phyloP scores from a whole-genome alignment of 37 sponge, comb jelly and placozoan species.

The Eunapius fragilis region DNA sequence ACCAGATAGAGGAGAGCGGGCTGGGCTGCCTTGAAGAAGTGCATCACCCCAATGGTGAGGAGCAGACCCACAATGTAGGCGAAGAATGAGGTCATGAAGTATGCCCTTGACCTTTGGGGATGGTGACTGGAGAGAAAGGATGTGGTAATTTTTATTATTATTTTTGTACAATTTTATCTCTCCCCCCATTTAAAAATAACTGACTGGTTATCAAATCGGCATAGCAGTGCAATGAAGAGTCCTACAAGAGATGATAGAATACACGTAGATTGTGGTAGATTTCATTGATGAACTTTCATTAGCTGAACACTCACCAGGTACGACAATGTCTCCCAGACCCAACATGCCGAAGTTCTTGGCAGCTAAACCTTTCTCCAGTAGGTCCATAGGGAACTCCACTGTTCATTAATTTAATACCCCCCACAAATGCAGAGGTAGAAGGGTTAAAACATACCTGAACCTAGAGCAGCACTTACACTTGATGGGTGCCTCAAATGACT shows the following conservation, averaged over 20 bases:
- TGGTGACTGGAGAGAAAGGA: conserved; percentile 33
- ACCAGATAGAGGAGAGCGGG: conserved; percentile 98
- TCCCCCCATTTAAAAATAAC: not conserved
- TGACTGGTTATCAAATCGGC: conserved; percentile 87
- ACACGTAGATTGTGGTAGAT: not conserved
- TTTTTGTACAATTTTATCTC: not conserved
- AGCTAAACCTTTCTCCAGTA: conserved; percentile 70
- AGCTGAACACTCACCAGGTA: conserved; percentile 89
- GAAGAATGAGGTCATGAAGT: conserved; percentile 83
- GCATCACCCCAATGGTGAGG: conserved; percentile 83
- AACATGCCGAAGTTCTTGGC: conserved; percentile 87
- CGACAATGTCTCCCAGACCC: conserved; percentile 97
- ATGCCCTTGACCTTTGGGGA: conserved; percentile 49
- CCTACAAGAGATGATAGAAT: conserved; percentile 1
- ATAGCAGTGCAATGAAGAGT: conserved; percentile 90
- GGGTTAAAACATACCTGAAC: not conserved
- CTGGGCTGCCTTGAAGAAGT: conserved; percentile 92
- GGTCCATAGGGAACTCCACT: conserved; percentile 89
- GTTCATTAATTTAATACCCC: not conserved
- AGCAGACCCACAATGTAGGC: conserved; percentile 94
- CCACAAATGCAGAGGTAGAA: conserved; percentile 4
- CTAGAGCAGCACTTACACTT: conserved; percentile 71
- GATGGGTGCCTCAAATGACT: conserved; percentile 96
- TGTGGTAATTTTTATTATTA: not conserved
- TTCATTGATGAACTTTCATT: no score